Conservation (phyloP, 1,140 invertebrate genomes). For the Zaprionus capensis region DNA sequence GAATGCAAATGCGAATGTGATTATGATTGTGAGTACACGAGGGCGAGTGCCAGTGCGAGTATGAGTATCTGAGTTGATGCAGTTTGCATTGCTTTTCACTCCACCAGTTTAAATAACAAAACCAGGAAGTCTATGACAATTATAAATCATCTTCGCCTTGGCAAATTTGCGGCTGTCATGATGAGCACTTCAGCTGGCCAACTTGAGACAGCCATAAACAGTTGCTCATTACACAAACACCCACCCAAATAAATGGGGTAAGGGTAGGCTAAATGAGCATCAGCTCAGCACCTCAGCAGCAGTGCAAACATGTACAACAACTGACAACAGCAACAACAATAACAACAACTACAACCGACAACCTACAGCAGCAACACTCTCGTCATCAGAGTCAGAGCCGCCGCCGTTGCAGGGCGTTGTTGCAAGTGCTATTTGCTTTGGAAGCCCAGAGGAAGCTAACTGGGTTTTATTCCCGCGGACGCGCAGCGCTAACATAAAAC, state of each 20-base stretch:
- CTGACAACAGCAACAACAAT: conserved; percentile 55
- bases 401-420: conserved; percentile 42
- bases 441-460: conserved; percentile 61
- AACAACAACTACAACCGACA: conserved; percentile 29
- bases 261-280: conserved; percentile 44
- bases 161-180: conserved; percentile 75
- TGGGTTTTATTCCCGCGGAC: conserved; percentile 50
- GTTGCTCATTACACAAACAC: conserved; percentile 55
- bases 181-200: conserved; percentile 75
- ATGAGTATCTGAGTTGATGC: conserved; percentile 17
- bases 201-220: conserved; percentile 52
- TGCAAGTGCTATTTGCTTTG: conserved; percentile 53
- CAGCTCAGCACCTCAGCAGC: conserved; percentile 37
- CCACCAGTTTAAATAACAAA: conserved; percentile 55
- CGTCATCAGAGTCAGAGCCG: conserved; percentile 34
- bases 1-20: not conserved
- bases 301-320: conserved; percentile 40
- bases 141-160: conserved; percentile 77
- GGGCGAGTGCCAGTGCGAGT: conserved; percentile 1
- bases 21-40: conserved; percentile 27
- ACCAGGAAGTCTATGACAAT: conserved; percentile 81
- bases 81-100: conserved; percentile 61
- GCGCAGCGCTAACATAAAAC: conserved; percentile 59
- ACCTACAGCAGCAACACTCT: conserved; percentile 41
- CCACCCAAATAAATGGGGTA: conserved; percentile 54